A percentile compares a stretch with the other conserved stretches of the same genome.
These are phyloP conservation scores for Chondrosia reniformis DNA, from an alignment of 37 sponge, comb jelly and placozoan species.

Conservation along the genomic window DNA sequence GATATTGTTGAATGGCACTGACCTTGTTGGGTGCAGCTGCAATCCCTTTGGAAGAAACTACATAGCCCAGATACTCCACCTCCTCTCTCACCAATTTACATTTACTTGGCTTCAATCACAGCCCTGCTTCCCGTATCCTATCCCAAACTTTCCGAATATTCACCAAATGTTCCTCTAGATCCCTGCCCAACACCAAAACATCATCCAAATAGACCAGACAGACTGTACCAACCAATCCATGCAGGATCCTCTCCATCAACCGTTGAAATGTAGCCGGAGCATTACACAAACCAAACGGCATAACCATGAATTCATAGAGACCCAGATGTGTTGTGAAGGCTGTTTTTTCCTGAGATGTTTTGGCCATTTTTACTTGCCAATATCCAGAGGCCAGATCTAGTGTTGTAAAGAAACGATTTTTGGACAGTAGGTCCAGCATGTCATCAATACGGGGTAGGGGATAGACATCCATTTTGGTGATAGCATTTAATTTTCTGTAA, in stretches of 20 bases:
- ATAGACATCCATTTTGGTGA: slow-evolving; percentile 52
- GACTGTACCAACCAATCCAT: neutral
- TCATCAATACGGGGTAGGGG: slow-evolving; percentile 60
- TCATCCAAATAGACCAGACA: slow-evolving; percentile 56
- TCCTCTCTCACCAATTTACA: neutral
- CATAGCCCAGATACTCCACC: slow-evolving; percentile 30
- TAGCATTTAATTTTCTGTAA: slow-evolving; percentile 46
- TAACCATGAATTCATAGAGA: slow-evolving; percentile 54
- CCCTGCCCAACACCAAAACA: slow-evolving; percentile 30
- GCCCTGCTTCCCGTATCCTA: slow-evolving; percentile 31
- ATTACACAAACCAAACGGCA: slow-evolving; percentile 65
- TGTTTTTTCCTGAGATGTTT: slow-evolving; percentile 41
- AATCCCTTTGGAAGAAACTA: slow-evolving; percentile 27
- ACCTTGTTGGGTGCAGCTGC: slow-evolving; percentile 26
- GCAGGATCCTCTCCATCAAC: slow-evolving; percentile 45
- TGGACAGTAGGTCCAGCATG: slow-evolving; percentile 32
- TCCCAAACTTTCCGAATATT: slow-evolving; percentile 29
- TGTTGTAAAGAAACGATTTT: slow-evolving; percentile 34
- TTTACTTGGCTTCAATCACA: slow-evolving; percentile 31
- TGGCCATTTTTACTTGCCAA: slow-evolving; percentile 51
- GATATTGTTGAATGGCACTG: slow-evolving; percentile 6
- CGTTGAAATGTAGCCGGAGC: slow-evolving; percentile 60
- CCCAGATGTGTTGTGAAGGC: slow-evolving; percentile 62
- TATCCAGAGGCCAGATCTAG: slow-evolving; percentile 69
- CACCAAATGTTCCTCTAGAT: slow-evolving; percentile 20